phyloP scores from a whole-genome alignment of 2,113 vertebrate species.

The Ifrita kowaldi region DNA sequence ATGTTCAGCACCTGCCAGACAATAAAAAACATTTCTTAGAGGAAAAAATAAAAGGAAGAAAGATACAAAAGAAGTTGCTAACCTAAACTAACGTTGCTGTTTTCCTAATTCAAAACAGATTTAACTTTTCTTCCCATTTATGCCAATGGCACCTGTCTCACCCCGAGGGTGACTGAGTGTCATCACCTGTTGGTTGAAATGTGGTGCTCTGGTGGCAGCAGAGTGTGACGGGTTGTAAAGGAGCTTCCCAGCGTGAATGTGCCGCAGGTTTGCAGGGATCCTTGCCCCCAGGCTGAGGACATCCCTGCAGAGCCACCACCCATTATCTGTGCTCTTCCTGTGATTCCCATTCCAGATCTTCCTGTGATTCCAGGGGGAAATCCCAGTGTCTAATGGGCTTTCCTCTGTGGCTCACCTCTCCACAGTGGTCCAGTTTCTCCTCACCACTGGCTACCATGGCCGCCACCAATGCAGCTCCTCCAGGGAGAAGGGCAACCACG shows the following conservation, averaged over 20 bases:
- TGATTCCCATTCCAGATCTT: background rate
- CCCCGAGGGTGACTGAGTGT: accelerated
- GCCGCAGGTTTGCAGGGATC: background rate
- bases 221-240: background rate
- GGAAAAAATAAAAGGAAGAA: background rate
- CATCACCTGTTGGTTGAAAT: background rate
- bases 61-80: background rate
- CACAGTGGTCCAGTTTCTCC: background rate
- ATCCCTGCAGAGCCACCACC: background rate
- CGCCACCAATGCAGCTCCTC: background rate
- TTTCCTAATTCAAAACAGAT: background rate
- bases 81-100: background rate
- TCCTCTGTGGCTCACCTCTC: background rate
- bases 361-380: background rate
- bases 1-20: slow-evolving; percentile 29
- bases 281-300: background rate
- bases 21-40: slow-evolving; percentile 9
- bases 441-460: background rate
- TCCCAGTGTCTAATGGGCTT: background rate
- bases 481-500: background rate
- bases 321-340: background rate
- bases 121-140: background rate
- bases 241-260: background rate
- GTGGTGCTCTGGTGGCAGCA: background rate
- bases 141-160: background rate